Evolutionary conservation across 2,113 vertebrate genomes (phyloP), one percentile per base, ranked within the genome.

Genomic region (Oenanthe melanoleuca): DNA sequence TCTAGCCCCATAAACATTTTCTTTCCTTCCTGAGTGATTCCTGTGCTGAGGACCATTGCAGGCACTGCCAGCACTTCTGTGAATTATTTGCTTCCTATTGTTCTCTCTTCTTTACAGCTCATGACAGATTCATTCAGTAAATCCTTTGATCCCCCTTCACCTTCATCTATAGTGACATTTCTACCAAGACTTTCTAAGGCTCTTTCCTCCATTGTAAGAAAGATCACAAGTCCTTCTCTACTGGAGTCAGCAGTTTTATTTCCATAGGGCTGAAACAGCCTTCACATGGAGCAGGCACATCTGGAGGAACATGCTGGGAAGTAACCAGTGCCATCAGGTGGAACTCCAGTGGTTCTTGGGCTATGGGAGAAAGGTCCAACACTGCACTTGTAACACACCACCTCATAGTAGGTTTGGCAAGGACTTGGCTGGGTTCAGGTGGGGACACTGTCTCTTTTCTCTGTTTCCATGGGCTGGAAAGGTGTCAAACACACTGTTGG

Each of bases 331-430:
- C 56, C 26, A 26, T 26, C 31, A 59, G 29, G 19, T 81, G 37
- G 37, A 37, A 56, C 49, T 71, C 14, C 64, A 37, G 42, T 16
- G 45, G 31, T 71, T 83, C 42, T 44, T 71, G 50, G 38, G 38
- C 8, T 73, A 5, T 15, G 37, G 45, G 24, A 72, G 60, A 49
- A 59, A 45, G 14, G 53, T 40, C 65, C 4, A 4, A 7, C 29
- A 10, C 10, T 0, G 1, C 12, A 8, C 56, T 40, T 57, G 26
- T 12, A n/a, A 64, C 31, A 29, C 38, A 14, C 6, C 0, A 0
- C n/a, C 24, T 64, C 25, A 16, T 3, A 14, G 38, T 14, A 26
- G 0, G 1, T 45, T 61, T 69, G 86, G 15, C 29, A 78, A 77
- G 60, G 50, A 40, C 50, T 56, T 91, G 44, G 8, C 12, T 16